phyloP scores from a whole-genome alignment of 2,797 vertebrate genomes.

The Miichthys miiuy region DNA sequence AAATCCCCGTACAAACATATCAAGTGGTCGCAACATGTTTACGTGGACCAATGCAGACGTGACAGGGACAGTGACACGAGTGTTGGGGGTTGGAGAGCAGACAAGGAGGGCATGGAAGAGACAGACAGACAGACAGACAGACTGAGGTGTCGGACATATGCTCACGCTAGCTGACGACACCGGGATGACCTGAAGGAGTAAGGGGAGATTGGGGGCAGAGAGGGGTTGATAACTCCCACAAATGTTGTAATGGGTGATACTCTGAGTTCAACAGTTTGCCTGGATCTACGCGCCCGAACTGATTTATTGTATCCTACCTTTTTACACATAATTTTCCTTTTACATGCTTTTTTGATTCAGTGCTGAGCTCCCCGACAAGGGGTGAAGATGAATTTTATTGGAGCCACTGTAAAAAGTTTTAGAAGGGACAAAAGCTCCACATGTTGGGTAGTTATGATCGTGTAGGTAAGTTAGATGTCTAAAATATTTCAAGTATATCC shows the following conservation, averaged over 20 bases:
- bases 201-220: slow-evolving; percentile 68
- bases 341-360: slow-evolving; percentile 60
- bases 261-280: slow-evolving; percentile 67
- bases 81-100: slow-evolving; percentile 29
- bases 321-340: slow-evolving; percentile 61
- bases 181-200: slow-evolving; percentile 72
- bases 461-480: slow-evolving; percentile 21
- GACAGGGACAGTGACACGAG: slow-evolving; percentile 73
- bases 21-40: slow-evolving; percentile 85
- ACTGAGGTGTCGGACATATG: slow-evolving; percentile 78
- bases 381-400: slow-evolving; percentile 55
- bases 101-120: slow-evolving; percentile 31
- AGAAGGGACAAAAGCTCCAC: slow-evolving; percentile 6
- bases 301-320: slow-evolving; percentile 71
- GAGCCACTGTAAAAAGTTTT: slow-evolving; percentile 52
- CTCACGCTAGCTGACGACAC: slow-evolving; percentile 79
- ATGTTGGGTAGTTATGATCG: slow-evolving; percentile 11
- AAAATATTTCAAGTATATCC: neutral
- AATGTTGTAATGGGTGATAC: slow-evolving; percentile 75
- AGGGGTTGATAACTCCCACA: slow-evolving; percentile 76
- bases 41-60: slow-evolving; percentile 71
- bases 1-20: slow-evolving; percentile 88
- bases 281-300: slow-evolving; percentile 51
- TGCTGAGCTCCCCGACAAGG: slow-evolving; percentile 39
- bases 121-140: slow-evolving; percentile 57